Base-by-base conservation (phyloP, 1,140 invertebrate genomes). In the Drosophila pseudoananassae region DNA sequence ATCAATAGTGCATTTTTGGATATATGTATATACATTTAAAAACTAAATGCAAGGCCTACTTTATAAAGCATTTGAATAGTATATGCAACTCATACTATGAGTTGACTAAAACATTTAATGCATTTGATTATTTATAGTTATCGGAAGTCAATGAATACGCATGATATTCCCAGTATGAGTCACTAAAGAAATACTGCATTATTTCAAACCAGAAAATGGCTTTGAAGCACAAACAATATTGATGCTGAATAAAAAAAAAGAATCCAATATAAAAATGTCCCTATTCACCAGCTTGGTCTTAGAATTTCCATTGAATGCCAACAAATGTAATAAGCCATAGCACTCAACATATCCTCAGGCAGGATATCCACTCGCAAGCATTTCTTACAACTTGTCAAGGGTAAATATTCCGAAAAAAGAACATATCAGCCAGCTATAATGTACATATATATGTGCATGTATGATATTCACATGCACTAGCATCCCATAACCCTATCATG, bases 361-460 rank as follows among this genome's bases (percentile, higher is more conserved):
- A 49, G 1, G 40, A 46, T 68, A 46, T 49, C 66, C 15, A 33
- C 66, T 27, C 64, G 49, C 40, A 69, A 38, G 33, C 33, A 69
- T 69, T 56, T 69, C 17, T 33, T 69, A 20, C 64, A 65, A 70
- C 56, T 69, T 69, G 63, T 70, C 43, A 40, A 56, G 66, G 43
- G 52, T 70, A 70, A 70, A 69, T 43, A 69, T 56, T 47, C 43
- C 66, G 46, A 69, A 69, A 38, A 49, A 36, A 43, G 1, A 15
- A 7, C 9, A 31, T 38, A 69, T 1, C 45, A 54, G 5, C 6
- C 43, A 68, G 49, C 47, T 14, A 15, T 43, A 63, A 55, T 12
- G 20, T 31, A 15, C 45, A 61, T 20, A 27, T 15, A 14, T 52
- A 12, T 12, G 36, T 49, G 20, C 31, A 64, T 52, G 23, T 3